These are phyloP conservation scores for Zoanthus sansibaricus DNA, from an alignment of 92 coral and sea anemone species.

Conservation along the genomic window DNA sequence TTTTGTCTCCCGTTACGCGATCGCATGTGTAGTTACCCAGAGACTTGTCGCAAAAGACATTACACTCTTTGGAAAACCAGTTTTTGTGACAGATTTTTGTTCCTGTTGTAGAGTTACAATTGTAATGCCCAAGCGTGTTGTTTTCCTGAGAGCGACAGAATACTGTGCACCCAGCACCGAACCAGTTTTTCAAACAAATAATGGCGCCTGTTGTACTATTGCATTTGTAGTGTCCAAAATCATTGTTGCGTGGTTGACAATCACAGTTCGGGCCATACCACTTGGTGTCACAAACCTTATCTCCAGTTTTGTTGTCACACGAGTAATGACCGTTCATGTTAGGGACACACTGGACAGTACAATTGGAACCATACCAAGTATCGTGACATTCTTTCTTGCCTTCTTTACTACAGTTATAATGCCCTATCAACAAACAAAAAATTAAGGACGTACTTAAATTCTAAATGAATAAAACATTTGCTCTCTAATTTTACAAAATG, in stretches of 20 bases:
- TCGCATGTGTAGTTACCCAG: slow-evolving; percentile 76
- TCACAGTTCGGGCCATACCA: slow-evolving; percentile 76
- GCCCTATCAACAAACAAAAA: slow-evolving; percentile 57
- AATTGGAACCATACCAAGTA: slow-evolving; percentile 78
- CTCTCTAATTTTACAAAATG: too few relatives aligned
- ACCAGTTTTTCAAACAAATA: slow-evolving; percentile 73
- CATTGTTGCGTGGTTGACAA: slow-evolving; percentile 59
- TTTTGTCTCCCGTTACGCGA: slow-evolving; percentile 54
- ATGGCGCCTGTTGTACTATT: slow-evolving; percentile 61
- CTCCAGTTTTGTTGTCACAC: slow-evolving; percentile 65
- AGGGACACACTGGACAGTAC: slow-evolving; percentile 70
- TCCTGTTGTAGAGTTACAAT: slow-evolving; percentile 68
- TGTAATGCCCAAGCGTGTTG: slow-evolving; percentile 64
- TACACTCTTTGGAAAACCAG: slow-evolving; percentile 79
- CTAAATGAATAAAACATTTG: too few relatives aligned
- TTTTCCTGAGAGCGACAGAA: slow-evolving; percentile 70
- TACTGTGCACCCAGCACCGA: slow-evolving; percentile 67
- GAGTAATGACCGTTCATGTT: slow-evolving; percentile 60
- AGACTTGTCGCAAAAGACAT: slow-evolving; percentile 62
- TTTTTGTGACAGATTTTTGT: slow-evolving; percentile 61
- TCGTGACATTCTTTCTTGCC: slow-evolving; percentile 69
- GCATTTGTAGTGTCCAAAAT: slow-evolving; percentile 79
- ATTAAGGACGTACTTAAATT: too few relatives aligned
- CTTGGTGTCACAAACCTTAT: slow-evolving; percentile 53
- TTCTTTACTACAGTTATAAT: slow-evolving; percentile 66